A percentile compares a stretch with the other conserved stretches of the same genome.
Conservation (phyloP, 2,888 invertebrate species). For the Lepidochitona cinerea region DNA sequence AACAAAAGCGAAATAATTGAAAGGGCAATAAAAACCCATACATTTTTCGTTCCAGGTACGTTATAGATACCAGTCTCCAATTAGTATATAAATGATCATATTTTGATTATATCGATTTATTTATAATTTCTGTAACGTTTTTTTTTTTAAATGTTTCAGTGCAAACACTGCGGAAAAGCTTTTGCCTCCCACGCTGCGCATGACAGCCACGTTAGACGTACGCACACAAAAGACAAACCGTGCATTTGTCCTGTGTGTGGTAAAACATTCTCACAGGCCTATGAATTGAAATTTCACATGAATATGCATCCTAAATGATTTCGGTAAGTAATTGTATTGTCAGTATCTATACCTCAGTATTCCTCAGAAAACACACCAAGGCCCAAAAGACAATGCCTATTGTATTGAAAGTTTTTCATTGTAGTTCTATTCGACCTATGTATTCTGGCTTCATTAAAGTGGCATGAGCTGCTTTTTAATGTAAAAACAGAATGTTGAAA, state of each 20-base stretch:
- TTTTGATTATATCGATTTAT: too few species aligned
- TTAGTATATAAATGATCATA: too few species aligned
- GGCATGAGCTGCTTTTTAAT: not conserved
- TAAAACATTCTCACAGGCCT: constrained; percentile 57
- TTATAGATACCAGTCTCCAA: too few species aligned
- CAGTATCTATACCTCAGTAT: not conserved
- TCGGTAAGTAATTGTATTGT: not conserved
- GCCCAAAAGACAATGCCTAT: too few species aligned
- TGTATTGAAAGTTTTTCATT: not conserved
- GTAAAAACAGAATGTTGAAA: too few species aligned
- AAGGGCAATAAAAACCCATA: too few species aligned
- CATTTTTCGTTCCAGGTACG: too few species aligned
- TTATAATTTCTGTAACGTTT: too few species aligned
- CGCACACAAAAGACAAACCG: constrained; percentile 68
- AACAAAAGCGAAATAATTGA: too few species aligned
- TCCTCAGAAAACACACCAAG: too few species aligned
- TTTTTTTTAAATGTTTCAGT: constrained; percentile 61
- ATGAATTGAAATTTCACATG: constrained; percentile 68
- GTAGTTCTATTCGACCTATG: not conserved
- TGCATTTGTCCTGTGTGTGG: constrained; percentile 63
- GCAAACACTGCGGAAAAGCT: constrained; percentile 74
- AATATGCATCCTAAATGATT: constrained; percentile 13
- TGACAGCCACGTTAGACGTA: constrained; percentile 74
- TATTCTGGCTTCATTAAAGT: not conserved
- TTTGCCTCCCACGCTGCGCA: constrained; percentile 75